Evolutionary conservation across 2,797 vertebrate genomes (phyloP), one percentile per base, ranked within the genome.

Genomic region (Mormyrus proboscirostris): DNA sequence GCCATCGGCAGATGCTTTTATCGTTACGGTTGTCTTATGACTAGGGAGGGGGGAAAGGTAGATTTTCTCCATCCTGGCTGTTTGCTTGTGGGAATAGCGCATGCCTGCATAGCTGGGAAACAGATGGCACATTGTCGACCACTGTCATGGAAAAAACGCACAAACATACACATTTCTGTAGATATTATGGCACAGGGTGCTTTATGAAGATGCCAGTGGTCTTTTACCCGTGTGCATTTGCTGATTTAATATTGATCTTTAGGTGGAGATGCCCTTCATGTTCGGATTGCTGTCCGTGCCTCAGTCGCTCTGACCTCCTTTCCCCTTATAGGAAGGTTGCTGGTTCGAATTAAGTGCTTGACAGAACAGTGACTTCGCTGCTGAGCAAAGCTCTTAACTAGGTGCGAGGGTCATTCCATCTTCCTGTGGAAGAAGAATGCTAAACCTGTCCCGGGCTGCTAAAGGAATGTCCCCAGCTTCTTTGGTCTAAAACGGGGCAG

Each of bases 11-110:
- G 86, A 91, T 91, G 90, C 90, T 93, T 91, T 92, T 90, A 90
- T 94, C 90, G 90, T 92, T 91, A 91, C 55, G 83, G 88, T 73
- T 89, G 62, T 91, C 89, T 85, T 47, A 90, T 89, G 69, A 88
- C 88, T 79, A 90, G 50, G 29, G 50, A 89, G 50, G 62, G 14
- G 55, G 88, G 33, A 89, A 76, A 82, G 59, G 86, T 87, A 57
- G 87, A 25, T 89, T 91, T 91, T 69, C 90, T 90, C 93, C 88
- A 91, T 90, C 90, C 91, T 6, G 41, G 90, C 88, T 69, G 90
- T 91, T 90, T 87, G 47, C 55, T 89, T 65, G 83, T 86, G 88
- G 89, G 87, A 91, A 87, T 19, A 50, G 5, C 7, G 53, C 83
- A 88, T 51, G 44, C 89, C 38, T 41, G 47, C 88, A n/a, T 88